Base-by-base conservation (phyloP, 2,797 vertebrate species). In the Sebastiscus albofasciatus region DNA sequence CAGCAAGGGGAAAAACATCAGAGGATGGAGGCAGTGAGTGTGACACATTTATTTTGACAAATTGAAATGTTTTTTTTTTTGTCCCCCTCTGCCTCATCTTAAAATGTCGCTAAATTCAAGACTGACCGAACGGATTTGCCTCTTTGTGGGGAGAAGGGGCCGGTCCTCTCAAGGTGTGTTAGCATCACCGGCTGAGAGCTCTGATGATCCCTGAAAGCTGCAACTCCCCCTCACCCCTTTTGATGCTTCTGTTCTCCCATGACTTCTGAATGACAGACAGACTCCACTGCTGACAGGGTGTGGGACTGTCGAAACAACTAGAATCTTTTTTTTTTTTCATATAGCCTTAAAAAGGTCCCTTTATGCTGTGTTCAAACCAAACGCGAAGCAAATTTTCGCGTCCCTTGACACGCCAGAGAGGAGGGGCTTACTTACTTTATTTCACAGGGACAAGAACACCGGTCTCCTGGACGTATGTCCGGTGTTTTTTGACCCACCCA, bases 1-100 rank as follows among this genome's bases (percentile, higher is more conserved):
- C 88, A 90, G 89, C 85, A 61, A 82, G 74, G 84, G 91, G 84
- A 75, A 82, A 89, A 90, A 90, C 82, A 58, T 93, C 92, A 89
- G 59, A 26, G 64, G 58, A 64, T 18, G 66, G 75, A 36, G 64
- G 73, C 79, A 86, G 71, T 4, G 55, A 85, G 67, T 85, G 81
- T 86, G 80, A 90, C 80, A 85, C 86, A 91, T 94, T 89, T 93
- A 87, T 91, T 92, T 91, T 91, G 93, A 95, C 92, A 94, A 94
- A 90, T 85, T 85, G 71, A 90, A 90, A 62, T 69, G 31, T 11
- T 71, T 86, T 83, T 85, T 78, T 69, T 61, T 22, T 22, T 24
- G 24, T 24, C 24, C 52, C 46, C 74, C 59, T 85, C 68, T 54
- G 54, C 76, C 67, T 84, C 72, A 82, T 92, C 80, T 87, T 91